Evolutionary conservation across 2,113 vertebrate genomes (phyloP), one percentile per base, ranked within the genome.

Genomic region (Prunella himalayana): DNA sequence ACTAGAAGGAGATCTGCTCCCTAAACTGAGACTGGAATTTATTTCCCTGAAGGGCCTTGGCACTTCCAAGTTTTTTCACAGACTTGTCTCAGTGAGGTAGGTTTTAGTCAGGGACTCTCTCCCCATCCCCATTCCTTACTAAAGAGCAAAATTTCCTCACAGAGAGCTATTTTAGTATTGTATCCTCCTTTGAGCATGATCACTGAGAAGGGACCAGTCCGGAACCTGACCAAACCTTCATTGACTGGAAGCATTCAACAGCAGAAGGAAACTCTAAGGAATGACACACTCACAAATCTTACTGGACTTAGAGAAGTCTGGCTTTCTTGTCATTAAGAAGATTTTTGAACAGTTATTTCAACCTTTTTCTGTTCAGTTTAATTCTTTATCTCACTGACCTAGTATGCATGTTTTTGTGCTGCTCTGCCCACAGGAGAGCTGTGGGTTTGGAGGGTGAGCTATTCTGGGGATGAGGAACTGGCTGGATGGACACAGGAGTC

Each of bases 381-480:
- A 31, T 80, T 86, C 21, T 49, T 72, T 71, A 9, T 31, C 13
- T 86, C 63, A 65, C 44, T 78, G 59, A 78, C 18, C 2, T 59
- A 37, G 10, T 5, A 13, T 24, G 11, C 4, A 7, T n/a, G 27
- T 44, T 81, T 92, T 82, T 81, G 15, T 53, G n/a, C 27, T 37
- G 8, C 27, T 50, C 24, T 42, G 35, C 60, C 4, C 5, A 35
- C 13, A 24, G 44, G 15, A 85, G 42, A 57, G 8, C 30, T 15
- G 19, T 57, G 30, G 10, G 10, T 41, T 47, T 35, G 24, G 7
- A 35, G 15, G 10, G 3, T 30, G 42, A 15, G 30, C 42, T 24
- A 0, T 54, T 54, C 2, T 1, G 7, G 28, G 6, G 3, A 54
- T 7, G 19, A n/a, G 41, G 9, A 28, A 19, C 28, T 47, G 15